Conservation (phyloP, 1,140 invertebrate species). For the Hyposmocoma kahamanoa region DNA sequence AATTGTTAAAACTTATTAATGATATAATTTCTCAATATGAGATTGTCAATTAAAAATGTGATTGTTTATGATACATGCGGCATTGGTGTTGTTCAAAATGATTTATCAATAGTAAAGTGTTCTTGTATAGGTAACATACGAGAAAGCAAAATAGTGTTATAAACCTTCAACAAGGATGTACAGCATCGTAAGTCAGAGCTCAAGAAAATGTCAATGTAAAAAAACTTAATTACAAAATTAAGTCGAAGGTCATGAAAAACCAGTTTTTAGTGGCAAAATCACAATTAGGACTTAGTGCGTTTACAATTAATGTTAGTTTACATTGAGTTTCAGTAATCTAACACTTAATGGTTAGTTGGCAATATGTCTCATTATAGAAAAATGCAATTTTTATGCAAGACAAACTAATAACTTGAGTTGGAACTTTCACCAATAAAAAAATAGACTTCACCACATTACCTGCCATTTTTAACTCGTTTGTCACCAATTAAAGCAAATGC, state of each 20-base stretch:
- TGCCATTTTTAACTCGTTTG: conserved; percentile 19
- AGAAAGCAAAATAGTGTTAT: too few species aligned
- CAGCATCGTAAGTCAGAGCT: neutral
- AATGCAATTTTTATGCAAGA: conserved; percentile 7
- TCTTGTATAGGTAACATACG: too few species aligned
- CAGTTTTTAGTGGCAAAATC: conserved; percentile 14
- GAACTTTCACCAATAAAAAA: conserved; percentile 32
- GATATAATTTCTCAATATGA: neutral
- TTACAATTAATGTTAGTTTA: neutral
- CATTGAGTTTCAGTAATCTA: conserved; percentile 8
- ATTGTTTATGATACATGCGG: neutral
- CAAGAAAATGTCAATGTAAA: conserved; percentile 23
- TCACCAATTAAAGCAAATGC: conserved; percentile 29
- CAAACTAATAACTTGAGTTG: conserved; percentile 3
- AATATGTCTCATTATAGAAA: neutral
- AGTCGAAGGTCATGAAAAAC: conserved; percentile 31
- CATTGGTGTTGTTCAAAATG: neutral
- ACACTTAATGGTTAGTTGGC: neutral
- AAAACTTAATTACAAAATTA: conserved; percentile 5
- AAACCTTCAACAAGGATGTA: neutral
- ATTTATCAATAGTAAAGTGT: too few species aligned
- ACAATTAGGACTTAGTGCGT: conserved; percentile 10
- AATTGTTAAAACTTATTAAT: neutral
- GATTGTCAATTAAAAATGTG: neutral
- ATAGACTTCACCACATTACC: conserved; percentile 19